phyloP scores from a whole-genome alignment of 2,888 invertebrate species.

The Chymomyza procnemis region DNA sequence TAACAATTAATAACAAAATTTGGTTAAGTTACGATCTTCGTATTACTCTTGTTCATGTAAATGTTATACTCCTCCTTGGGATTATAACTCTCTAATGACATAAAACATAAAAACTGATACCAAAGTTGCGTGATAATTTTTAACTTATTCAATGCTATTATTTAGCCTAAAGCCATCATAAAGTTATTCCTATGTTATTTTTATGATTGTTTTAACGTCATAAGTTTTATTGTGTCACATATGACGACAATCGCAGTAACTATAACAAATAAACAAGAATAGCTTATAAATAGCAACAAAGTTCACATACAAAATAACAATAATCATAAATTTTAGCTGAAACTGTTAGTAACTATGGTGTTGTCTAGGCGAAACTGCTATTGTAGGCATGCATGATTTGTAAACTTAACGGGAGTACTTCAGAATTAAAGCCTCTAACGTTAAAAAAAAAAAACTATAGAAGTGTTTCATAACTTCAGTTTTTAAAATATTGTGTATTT shows the following conservation, averaged over 20 bases:
- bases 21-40: no score
- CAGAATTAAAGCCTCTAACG: no score
- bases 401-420: no score
- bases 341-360: neutral
- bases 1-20: no score
- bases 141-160: neutral
- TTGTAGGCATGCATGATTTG: no score
- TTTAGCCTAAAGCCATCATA: neutral
- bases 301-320: neutral
- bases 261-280: constrained; percentile 20
- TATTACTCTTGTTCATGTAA: no score
- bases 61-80: neutral
- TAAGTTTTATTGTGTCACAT: neutral
- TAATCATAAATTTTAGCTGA: neutral
- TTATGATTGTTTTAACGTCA: neutral
- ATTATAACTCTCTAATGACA: neutral
- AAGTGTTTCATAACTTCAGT: no score
- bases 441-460: no score
- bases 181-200: neutral
- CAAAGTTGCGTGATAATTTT: neutral
- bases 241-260: neutral
- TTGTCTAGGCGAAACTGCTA: neutral
- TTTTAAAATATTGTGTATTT: no score
- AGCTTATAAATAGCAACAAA: constrained; percentile 11
- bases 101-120: neutral